Conservation (phyloP, 2,113 vertebrate species). For the Entomyzon cyanotis region DNA sequence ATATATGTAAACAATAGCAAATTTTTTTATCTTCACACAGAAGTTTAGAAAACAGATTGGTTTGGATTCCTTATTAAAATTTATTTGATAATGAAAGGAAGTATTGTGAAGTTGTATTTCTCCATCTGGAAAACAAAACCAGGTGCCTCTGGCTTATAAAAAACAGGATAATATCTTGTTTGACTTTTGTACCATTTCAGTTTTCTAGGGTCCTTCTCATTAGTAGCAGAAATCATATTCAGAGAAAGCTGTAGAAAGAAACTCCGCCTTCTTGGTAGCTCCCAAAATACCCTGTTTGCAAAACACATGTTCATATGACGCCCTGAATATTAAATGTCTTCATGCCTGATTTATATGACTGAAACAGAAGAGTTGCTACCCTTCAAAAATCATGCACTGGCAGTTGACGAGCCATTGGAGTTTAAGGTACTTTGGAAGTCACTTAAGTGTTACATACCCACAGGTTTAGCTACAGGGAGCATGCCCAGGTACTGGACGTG, state of each 20-base stretch:
- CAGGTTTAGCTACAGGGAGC: slow-evolving; percentile 87
- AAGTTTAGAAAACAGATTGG: not conserved
- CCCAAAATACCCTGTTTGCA: not conserved
- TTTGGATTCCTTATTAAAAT: not conserved
- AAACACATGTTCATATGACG: not conserved
- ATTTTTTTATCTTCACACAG: not conserved
- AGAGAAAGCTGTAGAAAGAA: not conserved
- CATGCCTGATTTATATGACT: not conserved
- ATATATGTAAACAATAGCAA: not conserved
- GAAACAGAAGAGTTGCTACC: not conserved
- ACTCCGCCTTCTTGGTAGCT: not conserved
- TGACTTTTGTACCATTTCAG: not conserved
- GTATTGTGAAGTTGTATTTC: not conserved
- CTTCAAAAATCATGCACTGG: not conserved
- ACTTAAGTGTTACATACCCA: slow-evolving; percentile 77
- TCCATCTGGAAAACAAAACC: not conserved
- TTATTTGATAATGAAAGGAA: not conserved
- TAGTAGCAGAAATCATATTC: not conserved
- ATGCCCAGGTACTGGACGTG: slow-evolving; percentile 93
- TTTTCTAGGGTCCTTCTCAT: not conserved
- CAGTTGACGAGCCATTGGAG: not conserved
- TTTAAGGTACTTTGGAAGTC: not conserved
- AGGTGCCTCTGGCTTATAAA: not conserved
- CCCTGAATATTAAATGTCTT: not conserved
- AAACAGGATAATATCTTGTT: not conserved